Base-by-base conservation (phyloP, 2,888 invertebrate genomes). In the Boloria selene region DNA sequence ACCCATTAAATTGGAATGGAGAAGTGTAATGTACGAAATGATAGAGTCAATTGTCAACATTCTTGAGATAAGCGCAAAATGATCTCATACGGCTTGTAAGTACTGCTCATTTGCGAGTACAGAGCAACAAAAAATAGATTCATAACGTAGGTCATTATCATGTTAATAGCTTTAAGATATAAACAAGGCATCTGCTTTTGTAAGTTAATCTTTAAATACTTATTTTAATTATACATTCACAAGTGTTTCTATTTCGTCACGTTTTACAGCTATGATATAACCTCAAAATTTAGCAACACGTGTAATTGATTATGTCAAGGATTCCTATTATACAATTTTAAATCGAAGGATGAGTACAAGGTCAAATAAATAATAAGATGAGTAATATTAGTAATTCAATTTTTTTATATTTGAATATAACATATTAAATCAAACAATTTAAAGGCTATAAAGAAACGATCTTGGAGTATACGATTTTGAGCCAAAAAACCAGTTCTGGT, bases 31-130 rank as follows among this genome's bases (percentile, higher is more conserved):
- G 55, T 16, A 56, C 56, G 17, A 26, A 51, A 64, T 59, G 16
- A 49, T 45, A 58, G 58, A 58, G 31, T 49, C 59, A 59, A 49
- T 59, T 59, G 31, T 59, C 31, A 44, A 55, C 55, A 59, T 59
- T 59, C 49, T 47, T 49, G 26, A 49, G 59, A 49, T 59, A 59
- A 59, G 49, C 6, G 5, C 7, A 16, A 13, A 31, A 16, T 31
- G 47, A 47, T 59, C 59, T 59, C 59, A 59, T 59, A 49, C 49
- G 10, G 18, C 14, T 56, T 44, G n/a, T 44, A 22, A 56, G 31
- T 7, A 31, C 31, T 55, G 18, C 55, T 45, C 22, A 22, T 56
- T 56, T 22, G 22, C 18, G 44, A 18, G 55, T 56, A 22, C 45
- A 42, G 18, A 56, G 45, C 10, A 22, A 44, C 22, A 45, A 56